These are phyloP conservation scores for Heterodera filipjevi DNA, from an alignment of 2,888 invertebrate species.

Conservation along the genomic window DNA sequence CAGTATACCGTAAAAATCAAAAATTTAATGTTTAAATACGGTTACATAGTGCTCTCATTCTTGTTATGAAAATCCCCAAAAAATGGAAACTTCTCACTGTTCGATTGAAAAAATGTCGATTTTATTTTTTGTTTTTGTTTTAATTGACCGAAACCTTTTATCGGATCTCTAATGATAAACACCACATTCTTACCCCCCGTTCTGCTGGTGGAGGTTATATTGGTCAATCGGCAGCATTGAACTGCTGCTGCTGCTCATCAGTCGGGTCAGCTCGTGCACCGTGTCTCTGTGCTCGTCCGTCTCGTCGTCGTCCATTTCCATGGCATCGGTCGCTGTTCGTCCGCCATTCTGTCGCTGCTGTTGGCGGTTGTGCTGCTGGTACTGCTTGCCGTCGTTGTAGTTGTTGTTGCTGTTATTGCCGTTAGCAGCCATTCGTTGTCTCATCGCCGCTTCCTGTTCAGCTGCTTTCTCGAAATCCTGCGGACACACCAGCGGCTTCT, in stretches of 20 bases:
- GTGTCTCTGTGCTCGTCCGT: constrained; percentile 27
- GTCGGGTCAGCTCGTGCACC: constrained; percentile 23
- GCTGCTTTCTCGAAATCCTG: constrained; percentile 42
- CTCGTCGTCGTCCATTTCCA: constrained; percentile 18
- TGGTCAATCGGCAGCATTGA: background rate
- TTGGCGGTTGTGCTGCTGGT: background rate
- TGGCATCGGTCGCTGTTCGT: background rate
- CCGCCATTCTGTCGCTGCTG: background rate
- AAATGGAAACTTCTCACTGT: too few relatives aligned
- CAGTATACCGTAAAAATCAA: too few relatives aligned
- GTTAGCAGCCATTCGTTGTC: constrained; percentile 10
- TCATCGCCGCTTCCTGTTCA: constrained; percentile 17
- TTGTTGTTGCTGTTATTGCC: constrained; percentile 1
- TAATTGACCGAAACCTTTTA: too few relatives aligned
- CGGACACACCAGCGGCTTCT: constrained; percentile 43
- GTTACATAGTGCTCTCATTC: too few relatives aligned
- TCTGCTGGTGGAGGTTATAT: constrained; percentile 4
- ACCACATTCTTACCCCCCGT: background rate
- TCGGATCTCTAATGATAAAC: background rate
- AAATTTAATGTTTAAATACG: too few relatives aligned
- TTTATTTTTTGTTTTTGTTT: too few relatives aligned
- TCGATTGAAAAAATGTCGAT: too few relatives aligned
- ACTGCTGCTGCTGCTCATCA: constrained; percentile 8
- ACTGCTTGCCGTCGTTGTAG: background rate
- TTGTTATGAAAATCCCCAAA: too few relatives aligned